These are phyloP conservation scores for Heliconius charithonia DNA, from an alignment of 2,888 invertebrate species.

Conservation along the genomic window DNA sequence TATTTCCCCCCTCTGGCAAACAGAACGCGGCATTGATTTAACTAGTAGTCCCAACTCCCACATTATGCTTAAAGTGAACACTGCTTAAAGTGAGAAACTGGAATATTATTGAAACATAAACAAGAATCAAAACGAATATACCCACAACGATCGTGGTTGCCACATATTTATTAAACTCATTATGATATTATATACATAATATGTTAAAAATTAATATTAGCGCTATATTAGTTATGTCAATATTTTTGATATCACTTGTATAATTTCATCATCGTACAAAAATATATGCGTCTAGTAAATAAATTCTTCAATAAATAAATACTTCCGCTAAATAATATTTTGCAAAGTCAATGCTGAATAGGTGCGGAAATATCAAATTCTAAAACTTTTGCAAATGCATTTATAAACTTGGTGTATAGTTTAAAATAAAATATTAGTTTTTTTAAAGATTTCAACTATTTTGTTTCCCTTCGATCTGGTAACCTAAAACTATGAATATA, in stretches of 20 bases:
- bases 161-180: not conserved
- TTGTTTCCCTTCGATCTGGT: not conserved
- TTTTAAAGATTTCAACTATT: not conserved
- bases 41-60: no score
- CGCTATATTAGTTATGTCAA: no score
- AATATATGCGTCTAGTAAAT: not conserved
- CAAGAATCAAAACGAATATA: not conserved
- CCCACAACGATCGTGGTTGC: not conserved
- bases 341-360: not conserved
- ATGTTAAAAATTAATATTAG: not conserved
- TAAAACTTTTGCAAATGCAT: not conserved
- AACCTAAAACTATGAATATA: not conserved
- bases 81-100: no score
- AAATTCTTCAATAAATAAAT: not conserved
- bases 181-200: not conserved
- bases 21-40: no score
- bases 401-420: not conserved
- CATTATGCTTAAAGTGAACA: no score
- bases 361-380: conserved; percentile 9
- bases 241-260: not conserved
- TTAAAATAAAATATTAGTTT: not conserved
- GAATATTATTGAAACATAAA: not conserved
- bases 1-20: not conserved
- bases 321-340: not conserved
- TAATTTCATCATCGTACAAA: not conserved